These are phyloP conservation scores for Fopius arisanus DNA, from an alignment of 1,140 invertebrate species.

Conservation along the genomic window DNA sequence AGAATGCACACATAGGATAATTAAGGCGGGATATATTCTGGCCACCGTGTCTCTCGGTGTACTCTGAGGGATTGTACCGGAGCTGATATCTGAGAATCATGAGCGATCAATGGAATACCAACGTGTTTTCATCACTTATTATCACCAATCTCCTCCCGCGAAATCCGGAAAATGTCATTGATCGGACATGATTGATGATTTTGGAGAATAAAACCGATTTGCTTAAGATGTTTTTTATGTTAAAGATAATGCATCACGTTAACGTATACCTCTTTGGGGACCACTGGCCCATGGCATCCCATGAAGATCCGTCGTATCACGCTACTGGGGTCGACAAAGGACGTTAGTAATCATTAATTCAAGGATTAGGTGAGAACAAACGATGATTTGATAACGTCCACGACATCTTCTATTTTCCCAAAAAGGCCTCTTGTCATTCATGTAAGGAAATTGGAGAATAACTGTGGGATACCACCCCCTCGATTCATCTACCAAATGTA, in stretches of 20 bases:
- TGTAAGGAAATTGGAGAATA: conserved; percentile 39
- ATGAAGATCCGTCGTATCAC: conserved; percentile 58
- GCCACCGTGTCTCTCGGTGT: conserved; percentile 49
- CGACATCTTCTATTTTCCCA: conserved; percentile 19
- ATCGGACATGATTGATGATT: background rate
- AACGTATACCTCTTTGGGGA: background rate
- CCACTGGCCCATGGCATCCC: conserved; percentile 19
- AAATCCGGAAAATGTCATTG: background rate
- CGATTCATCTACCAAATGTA: conserved; percentile 37
- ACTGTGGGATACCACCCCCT: conserved; percentile 40
- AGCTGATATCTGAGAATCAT: background rate
- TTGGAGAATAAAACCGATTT: background rate
- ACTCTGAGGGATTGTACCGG: background rate
- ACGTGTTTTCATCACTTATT: conserved; percentile 17
- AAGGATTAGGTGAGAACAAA: conserved; percentile 63
- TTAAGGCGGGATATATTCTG: conserved; percentile 64
- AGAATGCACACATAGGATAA: conserved; percentile 66
- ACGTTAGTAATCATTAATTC: conserved; percentile 61
- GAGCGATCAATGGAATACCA: background rate
- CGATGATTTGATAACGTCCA: conserved; percentile 63
- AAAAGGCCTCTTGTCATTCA: conserved; percentile 46
- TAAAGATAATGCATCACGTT: conserved; percentile 1
- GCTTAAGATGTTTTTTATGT: background rate
- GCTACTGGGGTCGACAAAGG: conserved; percentile 42
- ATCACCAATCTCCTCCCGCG: background rate